A percentile compares a stretch with the other conserved stretches of the same genome.
These are phyloP conservation scores for human (Homo sapiens) DNA, from an alignment of 2,113 vertebrate genomes.

Conservation along the genomic window DNA sequence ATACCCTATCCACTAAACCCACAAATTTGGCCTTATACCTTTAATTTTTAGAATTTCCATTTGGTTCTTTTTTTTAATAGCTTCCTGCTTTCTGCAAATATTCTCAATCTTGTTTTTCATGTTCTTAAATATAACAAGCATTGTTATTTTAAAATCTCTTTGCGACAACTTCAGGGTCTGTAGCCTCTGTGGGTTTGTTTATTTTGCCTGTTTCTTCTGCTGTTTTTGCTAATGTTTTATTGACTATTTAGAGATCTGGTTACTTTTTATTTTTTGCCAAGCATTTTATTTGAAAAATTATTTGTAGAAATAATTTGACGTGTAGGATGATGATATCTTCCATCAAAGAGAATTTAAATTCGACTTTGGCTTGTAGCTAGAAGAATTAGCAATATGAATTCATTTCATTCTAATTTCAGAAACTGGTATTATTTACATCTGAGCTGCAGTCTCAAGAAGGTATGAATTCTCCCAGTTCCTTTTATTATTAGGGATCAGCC, in stretches of 20 bases:
- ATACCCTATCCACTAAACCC: not conserved
- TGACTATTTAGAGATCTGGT: not conserved
- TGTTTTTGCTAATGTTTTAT: not conserved
- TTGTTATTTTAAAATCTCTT: not conserved
- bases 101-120: not conserved
- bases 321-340: not conserved
- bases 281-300: not conserved
- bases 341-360: not conserved
- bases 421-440: not conserved
- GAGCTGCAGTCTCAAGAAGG: not conserved
- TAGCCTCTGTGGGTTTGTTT: not conserved
- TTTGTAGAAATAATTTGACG: constrained; percentile 40
- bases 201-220: not conserved
- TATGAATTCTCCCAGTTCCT: not conserved
- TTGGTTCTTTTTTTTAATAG: not conserved
- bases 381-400: not conserved
- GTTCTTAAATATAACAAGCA: constrained; percentile 14
- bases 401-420: constrained; percentile 29
- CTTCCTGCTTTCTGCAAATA: not conserved
- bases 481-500: not conserved
- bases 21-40: not conserved
- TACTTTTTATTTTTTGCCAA: constrained; percentile 18
- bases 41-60: constrained; percentile 5
- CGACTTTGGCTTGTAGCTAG: not conserved
- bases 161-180: not conserved